A percentile compares a stretch with the other conserved stretches of the same genome.
Conservation (phyloP, 2,888 invertebrate genomes). For the Mythimna impura region DNA sequence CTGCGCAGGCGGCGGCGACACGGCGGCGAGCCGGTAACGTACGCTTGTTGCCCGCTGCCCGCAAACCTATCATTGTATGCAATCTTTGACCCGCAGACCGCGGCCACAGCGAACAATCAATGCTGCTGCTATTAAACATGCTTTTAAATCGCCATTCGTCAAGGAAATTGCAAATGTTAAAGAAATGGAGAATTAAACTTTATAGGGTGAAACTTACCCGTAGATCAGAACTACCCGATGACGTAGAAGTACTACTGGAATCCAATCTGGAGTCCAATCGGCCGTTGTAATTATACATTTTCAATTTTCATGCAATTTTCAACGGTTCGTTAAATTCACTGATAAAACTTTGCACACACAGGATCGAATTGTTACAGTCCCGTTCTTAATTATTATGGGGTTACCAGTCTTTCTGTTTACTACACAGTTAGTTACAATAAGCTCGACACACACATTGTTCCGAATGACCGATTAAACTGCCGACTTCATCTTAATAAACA, state of each 20-base stretch:
- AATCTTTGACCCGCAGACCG: conserved; percentile 68
- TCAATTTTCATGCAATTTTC: conserved; percentile 30
- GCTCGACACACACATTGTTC: conserved; percentile 69
- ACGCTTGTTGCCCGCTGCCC: conserved; percentile 46
- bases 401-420: conserved; percentile 47
- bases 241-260: conserved; percentile 82
- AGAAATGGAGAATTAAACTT: neutral
- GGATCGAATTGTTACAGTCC: conserved; percentile 2
- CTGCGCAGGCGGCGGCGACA: conserved; percentile 36
- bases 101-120: conserved; percentile 59
- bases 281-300: conserved; percentile 76
- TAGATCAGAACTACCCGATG: conserved; percentile 84
- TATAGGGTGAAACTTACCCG: conserved; percentile 76
- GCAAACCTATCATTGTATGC: conserved; percentile 64
- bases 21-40: conserved; percentile 45
- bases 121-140: conserved; percentile 29
- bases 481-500: conserved; percentile 67
- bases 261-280: conserved; percentile 79
- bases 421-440: conserved; percentile 75
- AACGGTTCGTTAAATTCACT: conserved; percentile 43
- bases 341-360: conserved; percentile 16
- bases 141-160: conserved; percentile 21
- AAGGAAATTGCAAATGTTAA: conserved; percentile 22
- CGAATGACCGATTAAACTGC: conserved; percentile 64
- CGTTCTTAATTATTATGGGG: conserved; percentile 30